phyloP scores from a whole-genome alignment of 2,797 vertebrate species.

The Psittacula echo region DNA sequence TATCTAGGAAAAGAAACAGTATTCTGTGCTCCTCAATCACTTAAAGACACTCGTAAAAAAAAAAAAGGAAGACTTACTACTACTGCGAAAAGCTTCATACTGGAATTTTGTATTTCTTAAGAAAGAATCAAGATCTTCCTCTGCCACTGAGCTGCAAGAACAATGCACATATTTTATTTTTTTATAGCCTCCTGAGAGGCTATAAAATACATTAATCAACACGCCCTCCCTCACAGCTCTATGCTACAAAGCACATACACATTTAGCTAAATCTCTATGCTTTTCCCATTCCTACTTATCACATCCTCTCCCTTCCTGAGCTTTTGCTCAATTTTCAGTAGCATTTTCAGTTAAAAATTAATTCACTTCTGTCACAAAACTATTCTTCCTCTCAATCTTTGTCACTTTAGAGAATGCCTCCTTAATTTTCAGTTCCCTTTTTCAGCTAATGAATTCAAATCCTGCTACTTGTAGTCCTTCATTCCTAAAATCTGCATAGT shows the following conservation, averaged over 20 bases:
- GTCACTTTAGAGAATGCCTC: not conserved
- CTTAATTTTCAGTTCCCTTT: not conserved
- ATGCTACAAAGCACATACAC: not conserved
- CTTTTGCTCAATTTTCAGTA: not conserved
- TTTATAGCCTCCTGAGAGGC: not conserved
- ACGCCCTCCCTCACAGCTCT: not conserved
- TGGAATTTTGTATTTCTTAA: constrained; percentile 89
- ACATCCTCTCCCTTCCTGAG: not conserved
- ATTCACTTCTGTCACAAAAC: not conserved
- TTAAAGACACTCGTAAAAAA: not conserved
- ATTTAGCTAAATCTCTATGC: not conserved
- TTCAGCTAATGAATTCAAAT: not conserved
- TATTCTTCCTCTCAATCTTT: not conserved
- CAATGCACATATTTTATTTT: not conserved
- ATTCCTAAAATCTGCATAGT: not conserved
- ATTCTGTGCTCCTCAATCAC: not conserved
- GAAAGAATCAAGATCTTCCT: constrained; percentile 88
- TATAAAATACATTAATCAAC: not conserved
- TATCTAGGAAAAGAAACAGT: not conserved
- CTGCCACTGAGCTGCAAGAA: constrained; percentile 82
- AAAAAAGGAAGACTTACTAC: constrained; percentile 83
- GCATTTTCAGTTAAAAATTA: not conserved
- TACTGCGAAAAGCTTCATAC: constrained; percentile 91
- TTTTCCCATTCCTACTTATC: not conserved
- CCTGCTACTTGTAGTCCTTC: not conserved